phyloP scores from a whole-genome alignment of 2,888 invertebrate genomes.

The Drosophila acutilabella region DNA sequence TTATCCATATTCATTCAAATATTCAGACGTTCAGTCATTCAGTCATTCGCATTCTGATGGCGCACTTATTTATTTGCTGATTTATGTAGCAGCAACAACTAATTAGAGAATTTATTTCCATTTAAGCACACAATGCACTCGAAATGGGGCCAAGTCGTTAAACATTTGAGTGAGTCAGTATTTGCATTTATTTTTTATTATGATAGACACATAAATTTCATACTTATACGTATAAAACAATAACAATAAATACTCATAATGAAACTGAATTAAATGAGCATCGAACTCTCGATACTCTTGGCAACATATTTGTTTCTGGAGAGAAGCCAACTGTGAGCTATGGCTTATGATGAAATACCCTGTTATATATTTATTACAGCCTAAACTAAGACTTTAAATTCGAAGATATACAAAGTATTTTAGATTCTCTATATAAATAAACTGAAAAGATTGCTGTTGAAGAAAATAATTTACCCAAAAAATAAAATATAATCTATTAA shows the following conservation, averaged over 20 bases:
- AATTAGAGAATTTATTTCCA: slow-evolving; percentile 72
- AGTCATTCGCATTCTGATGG: slow-evolving; percentile 24
- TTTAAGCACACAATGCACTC: slow-evolving; percentile 64
- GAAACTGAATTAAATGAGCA: neutral
- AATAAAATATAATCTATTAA: neutral
- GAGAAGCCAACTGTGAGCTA: too few species aligned
- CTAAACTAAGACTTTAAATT: too few species aligned
- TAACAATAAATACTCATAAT: slow-evolving; percentile 13
- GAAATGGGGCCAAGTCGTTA: slow-evolving; percentile 42
- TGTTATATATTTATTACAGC: too few species aligned
- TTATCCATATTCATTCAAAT: slow-evolving; percentile 13
- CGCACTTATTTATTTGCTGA: slow-evolving; percentile 58
- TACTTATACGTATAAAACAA: slow-evolving; percentile 29
- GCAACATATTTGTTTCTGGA: neutral
- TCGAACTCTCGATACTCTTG: slow-evolving; percentile 18
- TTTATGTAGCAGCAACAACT: slow-evolving; percentile 67
- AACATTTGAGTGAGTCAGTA: slow-evolving; percentile 46
- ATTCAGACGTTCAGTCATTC: slow-evolving; percentile 5
- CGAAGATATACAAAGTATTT: too few species aligned
- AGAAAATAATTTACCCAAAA: too few species aligned
- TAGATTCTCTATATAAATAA: too few species aligned
- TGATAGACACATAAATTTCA: slow-evolving; percentile 43
- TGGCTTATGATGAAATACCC: too few species aligned
- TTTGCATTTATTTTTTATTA: slow-evolving; percentile 50
- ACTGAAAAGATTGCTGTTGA: too few species aligned